A percentile compares a stretch with the other conserved stretches of the same genome.
phyloP scores from a whole-genome alignment of 2,113 vertebrate species.

The Labeo rohita region DNA sequence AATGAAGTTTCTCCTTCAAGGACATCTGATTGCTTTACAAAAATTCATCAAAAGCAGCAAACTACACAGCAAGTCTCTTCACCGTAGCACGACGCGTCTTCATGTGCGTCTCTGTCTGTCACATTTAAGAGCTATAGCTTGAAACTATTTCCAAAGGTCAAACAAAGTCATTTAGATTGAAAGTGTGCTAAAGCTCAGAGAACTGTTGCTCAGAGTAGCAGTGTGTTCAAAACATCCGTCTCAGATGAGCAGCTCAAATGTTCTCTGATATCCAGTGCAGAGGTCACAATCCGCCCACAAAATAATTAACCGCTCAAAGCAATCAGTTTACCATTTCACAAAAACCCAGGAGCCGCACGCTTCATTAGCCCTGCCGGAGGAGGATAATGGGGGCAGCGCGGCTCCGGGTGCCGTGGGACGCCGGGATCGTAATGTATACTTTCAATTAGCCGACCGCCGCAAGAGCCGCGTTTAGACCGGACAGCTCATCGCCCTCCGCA shows the following conservation, averaged over 20 bases:
- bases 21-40: background rate
- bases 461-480: background rate
- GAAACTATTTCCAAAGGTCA: conserved; percentile 10
- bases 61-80: background rate
- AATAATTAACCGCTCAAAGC: conserved; percentile 73
- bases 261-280: background rate
- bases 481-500: background rate
- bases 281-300: conserved; percentile 45
- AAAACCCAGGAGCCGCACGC: conserved; percentile 68
- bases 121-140: background rate
- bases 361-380: conserved; percentile 66
- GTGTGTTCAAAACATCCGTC: background rate
- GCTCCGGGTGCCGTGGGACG: background rate
- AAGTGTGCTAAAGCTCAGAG: conserved; percentile 5
- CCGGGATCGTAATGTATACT: conserved; percentile 48
- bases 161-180: background rate
- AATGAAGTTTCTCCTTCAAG: background rate
- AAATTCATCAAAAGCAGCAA: background rate
- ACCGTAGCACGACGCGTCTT: background rate
- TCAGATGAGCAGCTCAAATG: background rate
- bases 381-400: background rate
- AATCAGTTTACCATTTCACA: conserved; percentile 78
- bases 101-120: background rate
- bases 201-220: background rate
- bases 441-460: conserved; percentile 53